Percentiles rank a stretch among this genome's conserved stretches.
These are phyloP conservation scores for Baronia brevicornis DNA, from an alignment of 2,888 invertebrate species.

Conservation along the genomic window DNA sequence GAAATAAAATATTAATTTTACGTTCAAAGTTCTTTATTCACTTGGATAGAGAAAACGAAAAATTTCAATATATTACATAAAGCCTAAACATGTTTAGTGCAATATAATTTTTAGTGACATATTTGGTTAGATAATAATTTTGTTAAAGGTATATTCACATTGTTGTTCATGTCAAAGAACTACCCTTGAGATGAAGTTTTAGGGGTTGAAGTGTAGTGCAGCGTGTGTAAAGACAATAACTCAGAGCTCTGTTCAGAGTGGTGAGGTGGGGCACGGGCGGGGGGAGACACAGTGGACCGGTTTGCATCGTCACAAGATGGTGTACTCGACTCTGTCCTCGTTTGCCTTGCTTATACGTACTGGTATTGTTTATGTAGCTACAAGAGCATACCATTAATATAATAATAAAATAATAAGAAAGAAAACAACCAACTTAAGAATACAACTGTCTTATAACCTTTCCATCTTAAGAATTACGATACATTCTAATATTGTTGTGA, in stretches of 20 bases:
- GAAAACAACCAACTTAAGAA: too few species aligned
- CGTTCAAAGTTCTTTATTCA: too few species aligned
- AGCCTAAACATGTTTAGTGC: too few species aligned
- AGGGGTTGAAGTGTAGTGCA: slow-evolving; percentile 17
- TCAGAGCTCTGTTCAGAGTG: slow-evolving; percentile 22
- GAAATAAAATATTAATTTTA: too few species aligned
- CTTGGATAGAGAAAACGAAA: too few species aligned
- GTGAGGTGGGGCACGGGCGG: slow-evolving; percentile 18
- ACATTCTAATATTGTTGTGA: too few species aligned
- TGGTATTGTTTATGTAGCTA: slow-evolving; percentile 24
- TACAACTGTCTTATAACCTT: too few species aligned
- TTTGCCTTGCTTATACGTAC: slow-evolving; percentile 42
- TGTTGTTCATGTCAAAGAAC: slow-evolving; percentile 18
- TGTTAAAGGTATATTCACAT: slow-evolving; percentile 8
- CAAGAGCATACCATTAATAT: slow-evolving; percentile 4
- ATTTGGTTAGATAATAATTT: not conserved
- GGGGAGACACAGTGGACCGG: slow-evolving; percentile 39
- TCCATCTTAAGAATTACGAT: too few species aligned
- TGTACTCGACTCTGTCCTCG: slow-evolving; percentile 47
- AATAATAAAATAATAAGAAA: not conserved
- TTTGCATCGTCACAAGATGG: slow-evolving; percentile 40
- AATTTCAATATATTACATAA: too few species aligned
- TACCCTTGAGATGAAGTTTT: slow-evolving; percentile 42
- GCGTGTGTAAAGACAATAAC: slow-evolving; percentile 24
- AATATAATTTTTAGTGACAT: too few species aligned